These are phyloP conservation scores for Otolemur garnettii DNA, from an alignment of 2,113 vertebrate genomes.

Conservation along the genomic window DNA sequence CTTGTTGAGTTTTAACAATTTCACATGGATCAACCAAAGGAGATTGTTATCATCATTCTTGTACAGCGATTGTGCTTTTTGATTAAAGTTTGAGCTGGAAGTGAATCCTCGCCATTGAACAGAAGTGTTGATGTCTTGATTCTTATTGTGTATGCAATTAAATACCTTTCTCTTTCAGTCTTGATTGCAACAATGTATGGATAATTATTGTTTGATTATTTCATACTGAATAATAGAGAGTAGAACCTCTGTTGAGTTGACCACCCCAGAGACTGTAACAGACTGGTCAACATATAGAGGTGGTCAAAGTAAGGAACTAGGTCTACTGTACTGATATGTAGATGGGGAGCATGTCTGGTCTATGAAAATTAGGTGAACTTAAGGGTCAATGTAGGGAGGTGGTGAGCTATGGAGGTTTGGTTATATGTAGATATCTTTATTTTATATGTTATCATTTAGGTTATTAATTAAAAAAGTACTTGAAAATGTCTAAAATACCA, in stretches of 20 bases:
- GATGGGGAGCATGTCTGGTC: no score
- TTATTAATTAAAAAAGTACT: background rate
- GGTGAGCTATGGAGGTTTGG: no score
- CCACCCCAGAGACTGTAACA: no score
- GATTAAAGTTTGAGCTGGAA: slow-evolving; percentile 24
- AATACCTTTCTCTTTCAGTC: background rate
- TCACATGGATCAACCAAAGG: background rate
- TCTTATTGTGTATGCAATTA: background rate
- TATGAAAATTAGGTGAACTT: no score
- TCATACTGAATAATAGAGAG: background rate
- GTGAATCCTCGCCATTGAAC: background rate
- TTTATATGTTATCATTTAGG: background rate
- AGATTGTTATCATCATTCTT: background rate
- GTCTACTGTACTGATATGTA: no score
- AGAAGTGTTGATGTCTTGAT: background rate
- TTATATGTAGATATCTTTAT: background rate
- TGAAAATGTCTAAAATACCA: background rate
- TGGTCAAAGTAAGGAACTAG: no score
- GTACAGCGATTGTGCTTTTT: background rate
- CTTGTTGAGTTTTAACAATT: slow-evolving; percentile 21
- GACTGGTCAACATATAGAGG: no score
- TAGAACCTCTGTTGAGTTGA: no score
- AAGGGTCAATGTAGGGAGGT: no score
- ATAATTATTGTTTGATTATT: slow-evolving; percentile 5
- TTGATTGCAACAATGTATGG: background rate